Base-by-base conservation (phyloP, 2,888 invertebrate genomes). In the Anthoptus insignis region DNA sequence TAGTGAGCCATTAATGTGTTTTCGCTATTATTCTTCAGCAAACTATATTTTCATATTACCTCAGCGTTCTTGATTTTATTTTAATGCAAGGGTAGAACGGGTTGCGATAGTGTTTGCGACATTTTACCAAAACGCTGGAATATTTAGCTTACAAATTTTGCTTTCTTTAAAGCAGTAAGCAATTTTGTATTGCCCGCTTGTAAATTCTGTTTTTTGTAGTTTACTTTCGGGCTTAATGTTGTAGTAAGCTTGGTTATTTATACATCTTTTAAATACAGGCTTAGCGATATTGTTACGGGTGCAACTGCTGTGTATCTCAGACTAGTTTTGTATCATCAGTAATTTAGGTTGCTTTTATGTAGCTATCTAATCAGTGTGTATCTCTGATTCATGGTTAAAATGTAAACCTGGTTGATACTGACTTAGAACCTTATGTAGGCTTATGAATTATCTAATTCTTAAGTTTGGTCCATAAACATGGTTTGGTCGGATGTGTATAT, bases 21-120 rank as follows among this genome's bases (percentile, higher is more conserved):
- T n/a, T n/a, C n/a, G n/a, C n/a, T n/a, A n/a, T n/a, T n/a, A n/a
- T n/a, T n/a, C n/a, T n/a, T n/a, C n/a, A 61, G 65, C 61, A 64
- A 29, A 65, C 65, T 59, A 72, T 68, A 69, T 69, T 67, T 63
- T 63, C 57, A 57, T 57, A 57, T 64, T 56, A 64, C 29, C 57
- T 9, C 50, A 39, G 27, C 50, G 29, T 50, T 57, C 49, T 47
- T 63, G 47, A 49, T 63, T 54, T 49, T 56, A 47, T 56, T 56
- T 63, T 63, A 54, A 54, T 47, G 47, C 54, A 4, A 14, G 47
- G 22, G 13, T 47, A 6, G 19, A 9, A 27, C 4, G 19, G 61
- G 16, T 22, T 22, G 21, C 37, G 5, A 34, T 47, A 57, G 42
- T 39, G 65, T 45, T 63, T 56, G 47, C 52, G 47, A 50, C 29